A percentile compares a stretch with the other conserved stretches of the same genome.
phyloP scores from a whole-genome alignment of 2,888 invertebrate species.

The Drosophila picticornis region DNA sequence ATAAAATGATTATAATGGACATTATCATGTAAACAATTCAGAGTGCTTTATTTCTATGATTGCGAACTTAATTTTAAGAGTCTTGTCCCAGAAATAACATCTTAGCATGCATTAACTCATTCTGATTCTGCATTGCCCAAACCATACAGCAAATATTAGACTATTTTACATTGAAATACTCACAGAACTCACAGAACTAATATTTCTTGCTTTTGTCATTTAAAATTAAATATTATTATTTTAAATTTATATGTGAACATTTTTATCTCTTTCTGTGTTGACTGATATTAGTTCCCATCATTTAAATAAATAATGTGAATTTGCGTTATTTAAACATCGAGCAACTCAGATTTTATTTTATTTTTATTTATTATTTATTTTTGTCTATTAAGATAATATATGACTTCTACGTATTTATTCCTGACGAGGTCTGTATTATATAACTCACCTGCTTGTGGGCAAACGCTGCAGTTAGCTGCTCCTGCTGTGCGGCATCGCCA shows the following conservation, averaged over 20 bases:
- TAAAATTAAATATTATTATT: background rate
- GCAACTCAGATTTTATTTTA: background rate
- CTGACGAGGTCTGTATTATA: background rate
- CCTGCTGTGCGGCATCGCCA: conserved; percentile 86
- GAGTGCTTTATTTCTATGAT: background rate
- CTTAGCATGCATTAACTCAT: background rate
- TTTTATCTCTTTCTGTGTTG: background rate
- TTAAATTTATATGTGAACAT: background rate
- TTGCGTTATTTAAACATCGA: no score
- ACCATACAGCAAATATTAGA: background rate
- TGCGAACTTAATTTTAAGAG: background rate
- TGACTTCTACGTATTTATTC: background rate
- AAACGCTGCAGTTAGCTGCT: conserved; percentile 88
- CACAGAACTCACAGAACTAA: background rate
- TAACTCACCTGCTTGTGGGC: conserved; percentile 87
- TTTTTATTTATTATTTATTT: no score
- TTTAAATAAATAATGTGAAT: background rate
- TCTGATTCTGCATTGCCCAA: background rate
- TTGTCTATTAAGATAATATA: background rate
- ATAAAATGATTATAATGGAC: background rate
- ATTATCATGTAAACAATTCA: background rate
- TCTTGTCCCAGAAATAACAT: background rate
- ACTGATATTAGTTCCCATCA: background rate
- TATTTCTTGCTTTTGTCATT: background rate
- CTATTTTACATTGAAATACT: conserved; percentile 1